A percentile compares a stretch with the other conserved stretches of the same genome.
Evolutionary conservation across 2,113 vertebrate genomes (phyloP).

Genomic region (Otolemur garnettii): DNA sequence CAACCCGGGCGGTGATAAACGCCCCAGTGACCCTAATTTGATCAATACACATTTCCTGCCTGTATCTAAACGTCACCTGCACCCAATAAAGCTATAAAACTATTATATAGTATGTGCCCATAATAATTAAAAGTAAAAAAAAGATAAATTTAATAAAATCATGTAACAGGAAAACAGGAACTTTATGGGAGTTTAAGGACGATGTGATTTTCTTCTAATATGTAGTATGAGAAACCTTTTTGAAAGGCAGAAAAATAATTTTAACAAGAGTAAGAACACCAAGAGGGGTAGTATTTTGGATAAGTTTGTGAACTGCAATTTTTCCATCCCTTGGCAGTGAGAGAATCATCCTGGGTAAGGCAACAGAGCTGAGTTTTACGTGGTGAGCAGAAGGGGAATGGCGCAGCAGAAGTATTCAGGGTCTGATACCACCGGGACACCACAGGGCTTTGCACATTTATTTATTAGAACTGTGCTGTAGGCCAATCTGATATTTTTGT

Average conservation of each 20-base stretch:
- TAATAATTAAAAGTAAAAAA: too few relatives aligned
- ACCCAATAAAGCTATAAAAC: too few relatives aligned
- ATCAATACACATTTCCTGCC: too few relatives aligned
- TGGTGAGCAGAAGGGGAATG: too few relatives aligned
- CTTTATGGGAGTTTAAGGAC: neutral
- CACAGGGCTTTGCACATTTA: too few relatives aligned
- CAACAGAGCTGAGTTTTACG: too few relatives aligned
- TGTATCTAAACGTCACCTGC: too few relatives aligned
- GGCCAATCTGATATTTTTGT: neutral
- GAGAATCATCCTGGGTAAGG: neutral
- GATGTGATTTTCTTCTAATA: neutral
- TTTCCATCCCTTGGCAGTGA: neutral
- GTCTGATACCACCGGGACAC: neutral
- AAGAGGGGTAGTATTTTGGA: neutral
- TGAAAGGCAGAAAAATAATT: neutral
- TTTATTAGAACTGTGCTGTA: neutral
- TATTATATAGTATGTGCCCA: too few relatives aligned
- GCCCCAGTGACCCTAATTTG: too few relatives aligned
- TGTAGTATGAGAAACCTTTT: neutral
- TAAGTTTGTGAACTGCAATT: neutral
- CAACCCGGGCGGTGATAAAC: too few relatives aligned
- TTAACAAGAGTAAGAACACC: neutral
- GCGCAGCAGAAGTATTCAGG: neutral
- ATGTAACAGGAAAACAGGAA: neutral
- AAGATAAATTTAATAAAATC: neutral